phyloP scores from a whole-genome alignment of 2,888 invertebrate genomes.

The Drosophila phalerata region DNA sequence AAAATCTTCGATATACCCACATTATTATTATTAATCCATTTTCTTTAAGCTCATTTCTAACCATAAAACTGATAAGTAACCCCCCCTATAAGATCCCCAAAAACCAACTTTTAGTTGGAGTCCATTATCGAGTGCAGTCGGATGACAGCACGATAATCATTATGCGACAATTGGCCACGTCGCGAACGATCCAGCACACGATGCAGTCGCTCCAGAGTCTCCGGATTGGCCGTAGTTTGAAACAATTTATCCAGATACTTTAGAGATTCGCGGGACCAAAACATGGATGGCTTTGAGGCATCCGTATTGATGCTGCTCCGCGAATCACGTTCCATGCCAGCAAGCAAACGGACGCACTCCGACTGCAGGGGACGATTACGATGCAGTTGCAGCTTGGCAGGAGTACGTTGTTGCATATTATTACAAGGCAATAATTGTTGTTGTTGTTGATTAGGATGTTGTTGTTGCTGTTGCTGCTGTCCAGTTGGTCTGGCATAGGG shows the following conservation, averaged over 20 bases:
- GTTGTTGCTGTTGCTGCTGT: slow-evolving; percentile 20
- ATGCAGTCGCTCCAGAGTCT: slow-evolving; percentile 69
- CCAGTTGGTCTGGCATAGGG: slow-evolving; percentile 21
- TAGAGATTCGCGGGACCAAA: slow-evolving; percentile 84
- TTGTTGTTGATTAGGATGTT: slow-evolving; percentile 17
- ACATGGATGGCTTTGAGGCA: slow-evolving; percentile 71
- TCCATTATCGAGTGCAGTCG: slow-evolving; percentile 76
- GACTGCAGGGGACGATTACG: slow-evolving; percentile 44
- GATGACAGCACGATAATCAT: slow-evolving; percentile 83
- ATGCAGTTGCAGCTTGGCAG: slow-evolving; percentile 49
- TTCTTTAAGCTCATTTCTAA: slow-evolving; percentile 27
- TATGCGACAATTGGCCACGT: slow-evolving; percentile 83
- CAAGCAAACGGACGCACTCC: slow-evolving; percentile 65
- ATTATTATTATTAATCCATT: slow-evolving; percentile 20
- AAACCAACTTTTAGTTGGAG: slow-evolving; percentile 38
- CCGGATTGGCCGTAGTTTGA: slow-evolving; percentile 48
- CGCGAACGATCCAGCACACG: slow-evolving; percentile 79
- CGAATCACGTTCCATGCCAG: slow-evolving; percentile 52
- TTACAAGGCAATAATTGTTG: slow-evolving; percentile 45
- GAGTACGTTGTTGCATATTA: slow-evolving; percentile 62
- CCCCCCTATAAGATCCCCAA: not conserved
- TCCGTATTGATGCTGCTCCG: slow-evolving; percentile 48
- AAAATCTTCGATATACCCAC: slow-evolving; percentile 61
- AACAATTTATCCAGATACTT: slow-evolving; percentile 79
- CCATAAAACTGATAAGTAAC: slow-evolving; percentile 21